Conservation (phyloP, 35 echinoderm and acorn worm species). For the Ptychodera flava region DNA sequence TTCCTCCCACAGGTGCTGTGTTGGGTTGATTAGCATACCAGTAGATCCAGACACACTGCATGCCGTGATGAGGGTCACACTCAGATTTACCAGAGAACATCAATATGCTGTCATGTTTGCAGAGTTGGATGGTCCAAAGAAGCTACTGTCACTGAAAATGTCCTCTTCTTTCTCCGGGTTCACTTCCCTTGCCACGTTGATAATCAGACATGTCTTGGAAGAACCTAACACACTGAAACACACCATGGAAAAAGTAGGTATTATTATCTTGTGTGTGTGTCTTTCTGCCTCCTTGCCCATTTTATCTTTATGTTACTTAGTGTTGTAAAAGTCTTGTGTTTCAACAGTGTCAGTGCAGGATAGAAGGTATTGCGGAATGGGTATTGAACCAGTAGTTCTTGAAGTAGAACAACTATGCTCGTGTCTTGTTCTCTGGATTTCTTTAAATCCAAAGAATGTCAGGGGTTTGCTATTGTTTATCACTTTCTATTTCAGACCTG, state of each 20-base stretch:
- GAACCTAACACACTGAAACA: slow-evolving; percentile 58
- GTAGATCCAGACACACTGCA: slow-evolving; percentile 95
- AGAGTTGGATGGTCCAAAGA: slow-evolving; percentile 69
- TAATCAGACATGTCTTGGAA: slow-evolving; percentile 94
- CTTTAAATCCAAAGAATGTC: too few relatives aligned
- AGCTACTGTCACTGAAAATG: slow-evolving; percentile 71
- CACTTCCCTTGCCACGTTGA: slow-evolving; percentile 65
- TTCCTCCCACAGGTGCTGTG: slow-evolving; percentile 63
- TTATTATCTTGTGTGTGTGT: not conserved
- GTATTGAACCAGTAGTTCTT: too few relatives aligned
- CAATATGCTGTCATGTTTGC: slow-evolving; percentile 78
- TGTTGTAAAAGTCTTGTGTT: too few relatives aligned
- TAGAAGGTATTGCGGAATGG: too few relatives aligned
- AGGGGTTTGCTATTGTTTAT: too few relatives aligned
- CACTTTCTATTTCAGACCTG: too few relatives aligned
- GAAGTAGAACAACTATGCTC: too few relatives aligned
- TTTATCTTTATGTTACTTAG: too few relatives aligned
- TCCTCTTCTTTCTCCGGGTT: slow-evolving; percentile 77
- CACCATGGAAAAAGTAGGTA: slow-evolving; percentile 90
- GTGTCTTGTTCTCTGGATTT: too few relatives aligned
- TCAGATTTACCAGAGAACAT: slow-evolving; percentile 94
- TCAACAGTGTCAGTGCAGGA: too few relatives aligned
- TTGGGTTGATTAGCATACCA: slow-evolving; percentile 84
- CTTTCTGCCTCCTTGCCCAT: too few relatives aligned
- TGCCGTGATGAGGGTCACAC: slow-evolving; percentile 75